Conservation (phyloP, 2,888 invertebrate species). For the Zygogramma bicolorata region DNA sequence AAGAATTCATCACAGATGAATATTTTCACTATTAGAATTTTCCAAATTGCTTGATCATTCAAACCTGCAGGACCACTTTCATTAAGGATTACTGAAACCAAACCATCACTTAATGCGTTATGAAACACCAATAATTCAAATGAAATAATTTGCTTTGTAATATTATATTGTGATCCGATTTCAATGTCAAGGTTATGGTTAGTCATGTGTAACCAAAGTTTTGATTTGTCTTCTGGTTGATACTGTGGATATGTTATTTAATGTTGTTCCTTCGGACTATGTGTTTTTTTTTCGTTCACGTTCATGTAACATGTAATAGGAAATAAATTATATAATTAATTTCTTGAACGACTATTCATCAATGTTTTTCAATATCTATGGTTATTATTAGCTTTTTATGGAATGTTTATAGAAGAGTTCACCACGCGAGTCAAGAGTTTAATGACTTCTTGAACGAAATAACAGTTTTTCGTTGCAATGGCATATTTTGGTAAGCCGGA, state of each 20-base stretch:
- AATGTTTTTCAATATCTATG: background rate
- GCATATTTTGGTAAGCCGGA: too few species aligned
- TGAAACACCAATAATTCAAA: too few species aligned
- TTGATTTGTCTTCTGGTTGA: background rate
- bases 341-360: background rate
- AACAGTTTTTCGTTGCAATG: too few species aligned
- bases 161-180: conserved; percentile 3
- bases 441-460: background rate
- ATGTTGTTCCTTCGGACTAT: too few species aligned
- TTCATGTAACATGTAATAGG: background rate
- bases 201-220: conserved; percentile 37
- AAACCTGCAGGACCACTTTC: too few species aligned
- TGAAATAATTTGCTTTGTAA: background rate
- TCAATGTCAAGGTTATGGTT: conserved; percentile 45
- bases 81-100: too few species aligned
- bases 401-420: background rate
- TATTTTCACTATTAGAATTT: too few species aligned
- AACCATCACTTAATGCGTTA: too few species aligned
- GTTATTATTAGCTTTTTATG: background rate
- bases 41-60: too few species aligned
- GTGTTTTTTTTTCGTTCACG: background rate
- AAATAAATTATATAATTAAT: background rate
- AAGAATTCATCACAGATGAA: too few species aligned
- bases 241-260: background rate
- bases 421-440: background rate